Percentiles rank a stretch among this genome's conserved stretches.
Evolutionary conservation across 2,888 invertebrate species (phyloP).

Genomic region (Ypsolopha sequella): DNA sequence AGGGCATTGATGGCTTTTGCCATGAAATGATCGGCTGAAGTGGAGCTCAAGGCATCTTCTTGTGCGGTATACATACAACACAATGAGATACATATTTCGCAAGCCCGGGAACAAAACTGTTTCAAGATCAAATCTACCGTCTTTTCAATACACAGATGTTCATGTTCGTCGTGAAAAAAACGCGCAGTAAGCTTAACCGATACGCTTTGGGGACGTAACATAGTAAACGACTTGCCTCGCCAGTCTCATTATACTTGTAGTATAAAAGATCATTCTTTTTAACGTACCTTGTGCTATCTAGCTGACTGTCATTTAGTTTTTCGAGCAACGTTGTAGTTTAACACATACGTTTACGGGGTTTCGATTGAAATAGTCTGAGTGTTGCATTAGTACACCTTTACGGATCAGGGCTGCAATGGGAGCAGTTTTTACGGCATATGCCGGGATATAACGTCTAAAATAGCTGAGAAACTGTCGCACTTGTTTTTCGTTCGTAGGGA

Average conservation of each 20-base stretch:
- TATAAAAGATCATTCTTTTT: constrained; percentile 5
- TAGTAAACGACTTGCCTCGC: constrained; percentile 2
- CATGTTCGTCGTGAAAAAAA: no score
- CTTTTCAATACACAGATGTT: no score
- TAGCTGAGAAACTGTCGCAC: constrained; percentile 2
- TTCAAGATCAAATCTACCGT: no score
- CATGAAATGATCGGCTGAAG: no score
- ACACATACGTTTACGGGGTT: constrained; percentile 8
- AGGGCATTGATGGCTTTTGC: constrained; percentile 4
- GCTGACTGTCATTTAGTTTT: not conserved
- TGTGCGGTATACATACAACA: no score
- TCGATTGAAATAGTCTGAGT: constrained; percentile 22
- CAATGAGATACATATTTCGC: no score
- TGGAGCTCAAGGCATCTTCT: no score
- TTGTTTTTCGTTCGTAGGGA: constrained; percentile 1
- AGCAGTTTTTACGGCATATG: not conserved
- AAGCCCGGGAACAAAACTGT: no score
- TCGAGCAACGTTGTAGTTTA: not conserved
- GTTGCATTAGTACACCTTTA: constrained; percentile 15
- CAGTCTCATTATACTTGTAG: constrained; percentile 3
- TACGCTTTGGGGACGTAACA: no score
- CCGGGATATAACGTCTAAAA: constrained; percentile 1
- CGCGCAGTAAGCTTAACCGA: no score
- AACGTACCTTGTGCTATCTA: constrained; percentile 4
- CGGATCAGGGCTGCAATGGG: constrained; percentile 7